These are phyloP conservation scores for Cassiopea andromeda DNA, from an alignment of 30 jellyfish, hydroid and myxozoan species.

Conservation along the genomic window DNA sequence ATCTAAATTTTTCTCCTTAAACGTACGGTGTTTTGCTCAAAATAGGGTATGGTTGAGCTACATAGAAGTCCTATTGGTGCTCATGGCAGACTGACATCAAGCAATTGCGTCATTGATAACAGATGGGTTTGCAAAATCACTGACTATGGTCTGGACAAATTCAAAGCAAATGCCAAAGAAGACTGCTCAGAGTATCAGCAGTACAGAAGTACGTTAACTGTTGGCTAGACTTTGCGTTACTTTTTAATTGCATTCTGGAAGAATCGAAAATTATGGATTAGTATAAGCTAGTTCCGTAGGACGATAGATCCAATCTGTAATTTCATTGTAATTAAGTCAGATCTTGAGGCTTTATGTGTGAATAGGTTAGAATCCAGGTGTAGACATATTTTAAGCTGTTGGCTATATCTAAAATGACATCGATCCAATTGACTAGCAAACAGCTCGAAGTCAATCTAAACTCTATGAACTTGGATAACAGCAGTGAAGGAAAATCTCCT, in stretches of 20 bases:
- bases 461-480: too few species aligned
- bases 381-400: too few species aligned
- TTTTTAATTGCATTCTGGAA: not conserved
- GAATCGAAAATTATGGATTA: not conserved
- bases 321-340: too few species aligned
- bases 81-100: constrained; percentile 91
- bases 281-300: too few species aligned
- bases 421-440: too few species aligned
- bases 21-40: not conserved
- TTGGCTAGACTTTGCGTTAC: not conserved
- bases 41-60: constrained; percentile 81
- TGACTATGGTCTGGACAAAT: constrained; percentile 95
- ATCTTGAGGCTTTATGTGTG: too few species aligned
- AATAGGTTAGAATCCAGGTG: too few species aligned
- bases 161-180: constrained; percentile 80
- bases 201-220: constrained; percentile 72
- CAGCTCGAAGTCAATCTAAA: too few species aligned
- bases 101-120: constrained; percentile 93
- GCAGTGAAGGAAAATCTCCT: too few species aligned
- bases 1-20: not conserved
- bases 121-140: constrained; percentile 98
- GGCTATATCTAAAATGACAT: too few species aligned
- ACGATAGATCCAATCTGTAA: too few species aligned
- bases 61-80: constrained; percentile 92
- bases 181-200: constrained; percentile 85